phyloP scores from a whole-genome alignment of 2,113 vertebrate genomes.

The Laterallus jamaicensis region DNA sequence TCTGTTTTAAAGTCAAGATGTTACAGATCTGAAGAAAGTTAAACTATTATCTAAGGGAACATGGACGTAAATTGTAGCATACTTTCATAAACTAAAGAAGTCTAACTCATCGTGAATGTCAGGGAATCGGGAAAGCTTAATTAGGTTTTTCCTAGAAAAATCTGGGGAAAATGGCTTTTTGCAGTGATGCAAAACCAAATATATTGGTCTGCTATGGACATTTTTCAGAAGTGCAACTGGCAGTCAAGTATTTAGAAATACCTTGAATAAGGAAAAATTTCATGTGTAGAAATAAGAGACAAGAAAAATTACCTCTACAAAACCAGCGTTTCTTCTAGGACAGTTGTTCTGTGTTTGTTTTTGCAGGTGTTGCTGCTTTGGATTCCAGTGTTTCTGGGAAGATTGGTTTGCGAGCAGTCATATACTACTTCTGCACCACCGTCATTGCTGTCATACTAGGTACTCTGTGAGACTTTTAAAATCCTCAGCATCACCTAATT shows the following conservation, averaged over 20 bases:
- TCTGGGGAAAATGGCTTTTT: not conserved
- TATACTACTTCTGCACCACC: constrained; percentile 95
- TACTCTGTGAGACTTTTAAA: constrained; percentile 59
- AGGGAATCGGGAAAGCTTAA: not conserved
- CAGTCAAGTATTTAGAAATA: not conserved
- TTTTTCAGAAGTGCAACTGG: not conserved
- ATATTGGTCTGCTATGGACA: not conserved
- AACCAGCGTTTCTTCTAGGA: not conserved
- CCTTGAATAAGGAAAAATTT: not conserved
- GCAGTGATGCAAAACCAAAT: not conserved
- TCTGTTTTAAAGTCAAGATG: not conserved
- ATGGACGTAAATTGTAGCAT: not conserved
- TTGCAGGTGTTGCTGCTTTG: constrained; percentile 90
- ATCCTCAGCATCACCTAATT: not conserved
- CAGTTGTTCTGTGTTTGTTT: not conserved
- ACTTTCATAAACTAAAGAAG: not conserved
- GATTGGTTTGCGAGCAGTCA: constrained; percentile 89
- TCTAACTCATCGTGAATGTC: not conserved
- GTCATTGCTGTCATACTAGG: constrained; percentile 91
- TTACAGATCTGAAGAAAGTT: not conserved
- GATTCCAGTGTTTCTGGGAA: constrained; percentile 93
- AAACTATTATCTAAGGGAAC: not conserved
- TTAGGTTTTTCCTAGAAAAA: not conserved
- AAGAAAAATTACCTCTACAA: not conserved
- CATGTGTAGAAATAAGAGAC: not conserved